These are phyloP conservation scores for Coleophora flavipennella DNA, from an alignment of 2,888 invertebrate genomes.

Conservation along the genomic window DNA sequence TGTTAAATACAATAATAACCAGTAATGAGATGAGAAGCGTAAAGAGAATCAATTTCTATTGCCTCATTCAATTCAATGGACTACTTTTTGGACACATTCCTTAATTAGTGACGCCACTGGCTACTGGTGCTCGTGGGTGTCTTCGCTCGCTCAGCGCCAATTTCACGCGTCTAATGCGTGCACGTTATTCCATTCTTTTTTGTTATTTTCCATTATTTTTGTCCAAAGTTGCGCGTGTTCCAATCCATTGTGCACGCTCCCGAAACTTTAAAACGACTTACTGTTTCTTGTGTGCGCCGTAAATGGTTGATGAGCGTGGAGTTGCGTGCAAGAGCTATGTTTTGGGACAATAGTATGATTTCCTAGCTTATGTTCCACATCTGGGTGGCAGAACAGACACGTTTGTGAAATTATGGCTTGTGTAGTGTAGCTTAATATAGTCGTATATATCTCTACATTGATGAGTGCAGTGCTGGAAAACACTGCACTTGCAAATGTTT, in stretches of 20 bases:
- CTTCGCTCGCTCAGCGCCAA: conserved; percentile 28
- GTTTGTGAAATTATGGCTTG: too few species aligned
- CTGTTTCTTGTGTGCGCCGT: conserved; percentile 22
- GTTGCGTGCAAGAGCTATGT: conserved; percentile 21
- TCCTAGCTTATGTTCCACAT: conserved; percentile 12
- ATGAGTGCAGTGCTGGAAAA: too few species aligned
- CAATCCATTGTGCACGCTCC: conserved; percentile 34
- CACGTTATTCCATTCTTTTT: conserved; percentile 29
- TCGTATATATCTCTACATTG: too few species aligned
- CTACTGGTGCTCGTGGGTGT: conserved; percentile 45
- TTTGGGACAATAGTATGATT: conserved; percentile 13
- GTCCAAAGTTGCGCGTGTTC: conserved; percentile 26
- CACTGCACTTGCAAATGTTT: too few species aligned
- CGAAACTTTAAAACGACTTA: conserved; percentile 25
- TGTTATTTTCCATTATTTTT: conserved; percentile 24
- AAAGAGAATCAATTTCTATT: too few species aligned
- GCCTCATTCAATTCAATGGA: too few species aligned
- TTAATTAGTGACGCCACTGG: conserved; percentile 32
- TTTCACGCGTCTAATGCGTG: conserved; percentile 46
- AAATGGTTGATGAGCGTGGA: conserved; percentile 29
- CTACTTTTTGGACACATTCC: conserved; percentile 22
- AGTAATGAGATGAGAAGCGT: too few species aligned
- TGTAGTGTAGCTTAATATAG: too few species aligned
- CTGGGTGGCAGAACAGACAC: conserved; percentile 4
- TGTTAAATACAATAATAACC: too few species aligned